phyloP scores from a whole-genome alignment of 2,113 vertebrate genomes.

The Cnemophilus loriae region DNA sequence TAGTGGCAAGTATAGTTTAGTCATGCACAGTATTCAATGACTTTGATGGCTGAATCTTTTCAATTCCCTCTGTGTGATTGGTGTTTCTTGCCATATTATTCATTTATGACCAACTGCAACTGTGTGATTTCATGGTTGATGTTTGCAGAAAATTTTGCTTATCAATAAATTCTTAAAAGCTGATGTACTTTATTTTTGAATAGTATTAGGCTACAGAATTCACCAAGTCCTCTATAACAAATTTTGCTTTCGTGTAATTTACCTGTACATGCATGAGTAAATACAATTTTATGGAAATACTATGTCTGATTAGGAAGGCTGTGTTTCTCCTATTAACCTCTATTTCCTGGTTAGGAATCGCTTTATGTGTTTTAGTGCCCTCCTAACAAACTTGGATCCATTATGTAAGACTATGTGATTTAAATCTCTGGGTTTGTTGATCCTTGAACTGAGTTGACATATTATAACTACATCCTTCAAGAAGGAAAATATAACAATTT shows the following conservation, averaged over 20 bases:
- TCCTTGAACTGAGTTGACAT: background rate
- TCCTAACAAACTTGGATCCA: background rate
- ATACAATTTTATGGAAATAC: background rate
- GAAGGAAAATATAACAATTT: background rate
- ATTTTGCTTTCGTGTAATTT: background rate
- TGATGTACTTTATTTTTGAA: background rate
- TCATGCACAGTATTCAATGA: background rate
- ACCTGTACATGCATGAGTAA: background rate
- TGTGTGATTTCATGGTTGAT: background rate
- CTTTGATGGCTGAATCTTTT: constrained; percentile 5
- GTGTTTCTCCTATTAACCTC: background rate
- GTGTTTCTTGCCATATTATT: background rate
- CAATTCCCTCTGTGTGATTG: background rate
- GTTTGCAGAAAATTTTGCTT: background rate
- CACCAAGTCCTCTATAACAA: background rate
- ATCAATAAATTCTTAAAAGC: background rate
- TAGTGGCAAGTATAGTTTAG: constrained; percentile 40
- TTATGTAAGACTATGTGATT: background rate
- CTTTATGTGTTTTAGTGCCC: background rate
- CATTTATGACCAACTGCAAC: constrained; percentile 4
- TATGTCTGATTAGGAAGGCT: background rate
- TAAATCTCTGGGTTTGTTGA: background rate
- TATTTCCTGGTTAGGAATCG: background rate
- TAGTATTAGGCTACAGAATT: background rate
- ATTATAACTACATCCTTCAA: background rate